Conservation (phyloP, 2,797 vertebrate species). For the Sphenodon punctatus region DNA sequence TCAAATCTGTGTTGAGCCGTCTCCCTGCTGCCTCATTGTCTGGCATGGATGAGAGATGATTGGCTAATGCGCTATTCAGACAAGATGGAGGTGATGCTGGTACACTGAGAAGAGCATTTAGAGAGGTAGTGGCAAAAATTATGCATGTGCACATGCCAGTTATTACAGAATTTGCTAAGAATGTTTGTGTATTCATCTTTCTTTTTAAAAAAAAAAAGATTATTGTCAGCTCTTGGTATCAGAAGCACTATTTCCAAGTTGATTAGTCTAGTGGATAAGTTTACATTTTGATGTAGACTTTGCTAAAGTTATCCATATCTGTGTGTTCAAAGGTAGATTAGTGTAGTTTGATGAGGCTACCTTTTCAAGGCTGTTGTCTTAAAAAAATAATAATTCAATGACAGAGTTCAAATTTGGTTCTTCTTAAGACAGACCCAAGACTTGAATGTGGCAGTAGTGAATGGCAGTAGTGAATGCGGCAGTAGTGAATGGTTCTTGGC, state of each 20-base stretch:
- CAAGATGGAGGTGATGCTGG: not conserved
- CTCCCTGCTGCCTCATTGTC: not conserved
- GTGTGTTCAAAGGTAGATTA: not conserved
- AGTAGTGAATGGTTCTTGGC: rapidly evolving
- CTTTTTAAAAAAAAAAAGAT: no score
- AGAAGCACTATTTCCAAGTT: not conserved
- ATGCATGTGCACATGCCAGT: not conserved
- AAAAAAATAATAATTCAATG: not conserved
- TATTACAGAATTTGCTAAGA: not conserved
- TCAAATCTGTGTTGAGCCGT: not conserved
- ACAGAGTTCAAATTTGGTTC: no score
- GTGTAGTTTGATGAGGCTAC: not conserved
- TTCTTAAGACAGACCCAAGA: not conserved
- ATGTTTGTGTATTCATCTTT: not conserved
- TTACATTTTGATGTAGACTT: not conserved
- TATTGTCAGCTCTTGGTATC: not conserved
- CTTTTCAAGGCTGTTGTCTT: no score
- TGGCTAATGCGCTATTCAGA: not conserved
- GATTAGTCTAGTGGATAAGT: rapidly evolving
- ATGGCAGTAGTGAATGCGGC: not conserved
- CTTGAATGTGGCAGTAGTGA: rapidly evolving
- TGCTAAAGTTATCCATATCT: not conserved
- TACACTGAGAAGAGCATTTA: not conserved
- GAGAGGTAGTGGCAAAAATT: not conserved
- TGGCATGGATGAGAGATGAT: not conserved